Base-by-base conservation (phyloP, 1,140 invertebrate species). In the Odontomachus brunneus region DNA sequence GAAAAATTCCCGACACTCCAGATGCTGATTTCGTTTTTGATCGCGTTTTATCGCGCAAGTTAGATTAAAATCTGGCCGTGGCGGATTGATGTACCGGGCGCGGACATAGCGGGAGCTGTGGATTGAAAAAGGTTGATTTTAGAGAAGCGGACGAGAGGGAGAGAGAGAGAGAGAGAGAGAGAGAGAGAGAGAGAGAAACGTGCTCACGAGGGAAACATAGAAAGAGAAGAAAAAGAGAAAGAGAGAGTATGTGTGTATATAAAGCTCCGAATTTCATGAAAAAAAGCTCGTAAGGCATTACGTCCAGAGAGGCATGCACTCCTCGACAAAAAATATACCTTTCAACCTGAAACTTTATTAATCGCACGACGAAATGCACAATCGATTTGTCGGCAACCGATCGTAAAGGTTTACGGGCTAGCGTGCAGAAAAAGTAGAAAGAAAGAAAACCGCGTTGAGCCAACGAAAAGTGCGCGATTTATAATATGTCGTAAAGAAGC, bases 21-120 rank as follows among this genome's bases (percentile, higher is more conserved):
- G 29, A 80, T 53, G 84, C 63, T 81, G 65, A 85, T 86, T n/a
- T 78, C 48, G 38, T 55, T 63, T 69, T 84, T 88, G 87, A 83
- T 87, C 85, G 69, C 53, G 29, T 73, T 86, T 90, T 88, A 85
- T 73, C 69, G 69, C 49, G 55, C 67, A 89, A 90, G 83, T 86
- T 87, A 82, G 82, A 90, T 90, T 88, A 88, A 83, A 88, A 85
- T 85, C 82, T 83, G 62, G 55, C 55, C 38, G 17, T 33, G 49
- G 2, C 44, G 82, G 87, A 44, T 62, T 73, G 29, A 72, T 49
- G 57, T 29, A 22, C 1, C 55, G 1, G 17, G 14, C 44, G 14
- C 44, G 22, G 33, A 49, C 66, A 66, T 38, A 76, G 51, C 57
- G 24, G n/a, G 14, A 5, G 9, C 38, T n/a, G 33, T 22, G 11